Evolutionary conservation across 2,797 vertebrate species (phyloP), one percentile per base, ranked within the genome.

Genomic region (Hapalemur alaotrensis): DNA sequence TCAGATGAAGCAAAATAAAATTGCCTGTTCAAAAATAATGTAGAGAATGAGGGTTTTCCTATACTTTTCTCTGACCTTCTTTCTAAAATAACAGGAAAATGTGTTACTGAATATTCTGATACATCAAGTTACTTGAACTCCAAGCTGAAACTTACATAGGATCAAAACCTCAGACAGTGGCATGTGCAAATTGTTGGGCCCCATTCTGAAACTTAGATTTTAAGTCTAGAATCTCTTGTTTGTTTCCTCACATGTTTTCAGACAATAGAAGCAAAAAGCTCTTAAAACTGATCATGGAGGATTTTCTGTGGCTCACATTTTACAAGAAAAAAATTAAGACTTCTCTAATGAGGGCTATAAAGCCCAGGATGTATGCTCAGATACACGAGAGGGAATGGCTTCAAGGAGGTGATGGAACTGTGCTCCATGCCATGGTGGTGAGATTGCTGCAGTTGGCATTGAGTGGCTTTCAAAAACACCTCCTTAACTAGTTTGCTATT

Each of bases 1-100:
- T 86, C 10, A 89, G 9, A 69, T 32, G 57, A 92, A 17, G 14
- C 41, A 94, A 91, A 79, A 72, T 81, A 25, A 95, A 95, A 88
- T 30, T 25, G 18, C 28, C 7, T 67, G 38, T 75, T 50, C 28
- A 86, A 75, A 91, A 86, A 43, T 48, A 73, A 84, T n/a, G 12
- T 17, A 75, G n/a, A 54, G 48, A 81, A 50, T 84, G 32, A 78
- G 8, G 8, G 14, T 65, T 97, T 90, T 63, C 35, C 23, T 32
- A 15, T 10, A 73, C 48, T 80, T 93, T 86, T 54, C 63, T 72
- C 81, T 93, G 78, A 92, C 32, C 15, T 89, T 59, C 59, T 91
- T 91, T 78, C 43, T 96, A 79, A 93, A 95, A 84, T 46, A 93
- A 80, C 20, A 89, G 54, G 61, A 92, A 85, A 89, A 61, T 32